These are phyloP conservation scores for Hydropsyche betteni DNA, from an alignment of 2,888 invertebrate species.

Conservation along the genomic window DNA sequence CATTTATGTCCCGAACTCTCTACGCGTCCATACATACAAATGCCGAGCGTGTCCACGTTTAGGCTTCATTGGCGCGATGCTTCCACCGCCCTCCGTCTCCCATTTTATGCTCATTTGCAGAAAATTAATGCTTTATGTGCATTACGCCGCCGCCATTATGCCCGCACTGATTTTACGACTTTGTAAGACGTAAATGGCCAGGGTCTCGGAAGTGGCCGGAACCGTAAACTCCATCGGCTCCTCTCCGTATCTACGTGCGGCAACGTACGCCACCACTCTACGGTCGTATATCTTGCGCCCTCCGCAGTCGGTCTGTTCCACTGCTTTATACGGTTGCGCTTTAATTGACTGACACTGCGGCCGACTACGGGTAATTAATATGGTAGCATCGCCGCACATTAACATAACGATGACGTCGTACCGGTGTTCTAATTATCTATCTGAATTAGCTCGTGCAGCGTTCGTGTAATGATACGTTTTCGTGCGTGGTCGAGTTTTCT, in stretches of 20 bases:
- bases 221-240: neutral
- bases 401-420: too few relatives aligned
- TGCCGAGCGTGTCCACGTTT: slow-evolving; percentile 40
- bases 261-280: neutral
- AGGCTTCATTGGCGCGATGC: slow-evolving; percentile 31
- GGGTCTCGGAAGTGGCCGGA: slow-evolving; percentile 9
- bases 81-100: slow-evolving; percentile 23
- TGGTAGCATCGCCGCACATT: too few relatives aligned
- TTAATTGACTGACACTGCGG: slow-evolving; percentile 20
- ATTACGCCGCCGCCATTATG: slow-evolving; percentile 42
- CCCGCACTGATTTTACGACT: slow-evolving; percentile 39
- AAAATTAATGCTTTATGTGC: slow-evolving; percentile 47
- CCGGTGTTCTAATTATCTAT: too few relatives aligned
- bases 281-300: too few relatives aligned
- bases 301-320: too few relatives aligned
- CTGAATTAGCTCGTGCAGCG: too few relatives aligned
- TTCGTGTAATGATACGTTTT: too few relatives aligned
- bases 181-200: slow-evolving; percentile 23
- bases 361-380: too few relatives aligned
- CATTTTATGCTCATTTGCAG: slow-evolving; percentile 48
- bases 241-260: too few relatives aligned
- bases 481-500: too few relatives aligned
- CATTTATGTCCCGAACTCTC: slow-evolving; percentile 49
- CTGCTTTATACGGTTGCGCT: slow-evolving; percentile 4
- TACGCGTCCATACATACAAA: slow-evolving; percentile 49